Evolutionary conservation across 2,888 invertebrate genomes (phyloP).

Genomic region (Ennomos erosarius): DNA sequence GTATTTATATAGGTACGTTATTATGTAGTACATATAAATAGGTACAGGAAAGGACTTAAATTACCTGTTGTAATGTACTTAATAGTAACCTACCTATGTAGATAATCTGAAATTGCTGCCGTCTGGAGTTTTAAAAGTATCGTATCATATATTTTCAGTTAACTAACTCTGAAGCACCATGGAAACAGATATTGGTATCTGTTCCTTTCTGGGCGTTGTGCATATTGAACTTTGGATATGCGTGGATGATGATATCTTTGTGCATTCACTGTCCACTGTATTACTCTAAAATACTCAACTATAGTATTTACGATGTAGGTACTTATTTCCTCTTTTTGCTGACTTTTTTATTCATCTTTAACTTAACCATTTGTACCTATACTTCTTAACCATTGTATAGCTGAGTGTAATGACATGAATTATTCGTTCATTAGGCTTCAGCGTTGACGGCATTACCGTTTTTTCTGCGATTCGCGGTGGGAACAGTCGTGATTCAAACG

Average conservation of each 20-base stretch:
- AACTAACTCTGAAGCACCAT: constrained; percentile 70
- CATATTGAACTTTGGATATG: constrained; percentile 73
- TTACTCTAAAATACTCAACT: constrained; percentile 63
- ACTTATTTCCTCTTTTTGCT: constrained; percentile 10
- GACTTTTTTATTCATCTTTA: constrained; percentile 1
- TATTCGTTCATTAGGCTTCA: constrained; percentile 62
- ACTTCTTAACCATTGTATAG: too few relatives aligned
- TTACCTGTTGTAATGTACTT: too few relatives aligned
- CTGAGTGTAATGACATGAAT: constrained; percentile 15
- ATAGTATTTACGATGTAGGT: constrained; percentile 70
- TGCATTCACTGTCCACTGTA: constrained; percentile 73
- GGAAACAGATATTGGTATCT: constrained; percentile 70
- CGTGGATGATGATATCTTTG: constrained; percentile 77
- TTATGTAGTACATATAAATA: too few relatives aligned
- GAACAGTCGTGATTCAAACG: constrained; percentile 69
- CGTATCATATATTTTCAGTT: constrained; percentile 54
- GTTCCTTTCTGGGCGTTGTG: constrained; percentile 74
- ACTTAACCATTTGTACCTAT: too few relatives aligned
- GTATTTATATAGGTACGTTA: too few relatives aligned
- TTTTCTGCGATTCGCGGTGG: constrained; percentile 69
- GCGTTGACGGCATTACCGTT: constrained; percentile 74
- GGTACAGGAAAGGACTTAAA: too few relatives aligned
- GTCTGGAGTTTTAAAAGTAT: too few relatives aligned
- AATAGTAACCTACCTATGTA: too few relatives aligned
- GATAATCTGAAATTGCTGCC: too few relatives aligned